Evolutionary conservation across 2,797 vertebrate genomes (phyloP).

Genomic region (Otolemur crassicaudatus): DNA sequence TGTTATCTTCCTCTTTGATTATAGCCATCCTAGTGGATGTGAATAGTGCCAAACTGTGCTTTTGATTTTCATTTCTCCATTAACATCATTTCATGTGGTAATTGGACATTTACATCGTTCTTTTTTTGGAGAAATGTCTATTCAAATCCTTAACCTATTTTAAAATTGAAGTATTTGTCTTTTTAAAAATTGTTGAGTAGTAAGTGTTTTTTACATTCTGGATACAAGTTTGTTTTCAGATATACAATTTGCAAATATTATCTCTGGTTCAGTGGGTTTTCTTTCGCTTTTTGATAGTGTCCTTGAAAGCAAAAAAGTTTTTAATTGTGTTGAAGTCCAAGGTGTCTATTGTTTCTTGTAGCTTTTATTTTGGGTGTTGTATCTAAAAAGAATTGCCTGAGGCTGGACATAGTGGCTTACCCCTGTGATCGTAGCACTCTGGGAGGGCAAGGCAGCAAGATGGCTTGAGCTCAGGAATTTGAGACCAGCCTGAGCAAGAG

Average conservation of each 20-base stretch:
- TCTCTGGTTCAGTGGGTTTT: neutral
- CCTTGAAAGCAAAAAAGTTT: neutral
- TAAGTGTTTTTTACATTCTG: neutral
- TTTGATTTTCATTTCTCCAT: neutral
- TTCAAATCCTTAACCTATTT: neutral
- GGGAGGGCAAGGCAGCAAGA: no score
- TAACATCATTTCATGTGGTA: neutral
- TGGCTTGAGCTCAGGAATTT: no score
- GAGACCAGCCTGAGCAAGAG: no score
- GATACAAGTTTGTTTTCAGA: neutral
- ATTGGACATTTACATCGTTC: neutral
- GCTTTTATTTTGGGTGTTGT: neutral
- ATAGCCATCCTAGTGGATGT: neutral
- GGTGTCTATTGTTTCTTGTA: neutral
- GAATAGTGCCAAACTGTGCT: neutral
- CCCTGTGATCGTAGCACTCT: no score
- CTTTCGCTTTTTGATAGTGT: neutral
- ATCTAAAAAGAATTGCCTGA: slow-evolving; percentile 2
- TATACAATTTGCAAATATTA: neutral
- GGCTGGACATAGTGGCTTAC: no score
- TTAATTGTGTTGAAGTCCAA: neutral
- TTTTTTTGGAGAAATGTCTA: neutral
- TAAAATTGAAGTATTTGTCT: neutral
- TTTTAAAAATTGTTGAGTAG: neutral
- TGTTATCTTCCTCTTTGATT: neutral